Evolutionary conservation across 2,888 invertebrate genomes (phyloP), one percentile per base, ranked within the genome.

Genomic region (Aphodius granarius): DNA sequence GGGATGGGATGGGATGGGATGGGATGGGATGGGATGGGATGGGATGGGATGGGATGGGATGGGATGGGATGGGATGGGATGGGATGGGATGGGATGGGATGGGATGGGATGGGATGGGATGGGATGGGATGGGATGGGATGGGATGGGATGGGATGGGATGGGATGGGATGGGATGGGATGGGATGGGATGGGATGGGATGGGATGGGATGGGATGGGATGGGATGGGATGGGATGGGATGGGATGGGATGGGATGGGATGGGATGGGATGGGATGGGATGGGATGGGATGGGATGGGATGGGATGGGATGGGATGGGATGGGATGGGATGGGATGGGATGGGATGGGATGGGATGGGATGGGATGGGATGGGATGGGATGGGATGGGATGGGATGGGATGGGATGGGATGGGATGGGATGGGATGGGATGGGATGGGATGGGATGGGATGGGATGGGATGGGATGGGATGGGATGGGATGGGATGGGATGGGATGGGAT

Each of bases 351-450:
- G 63, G 62, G 73, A 18, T 6, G 62, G 72, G 62, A 6, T 65
- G 19, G 62, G 71, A 73, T 15, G 62, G 71, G 71, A 19, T 18
- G 71, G 71, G 71, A 9, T 22, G 71, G 71, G 71, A 9, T 21
- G 71, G 62, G 66, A 73, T 66, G 43, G 16, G 18, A 16, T 16
- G 19, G 62, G 71, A 9, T 22, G 71, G 23, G 71, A 9, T 18
- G 23, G 71, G 21, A 9, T 18, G 71, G 23, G 66, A 13, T 66
- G 66, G 66, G 66, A 13, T 66, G 17, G 20, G 22, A 68, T 72
- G 63, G 63, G 22, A 6, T 72, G 18, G 66, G 17, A 15, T 66
- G 66, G 66, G 66, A 13, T 66, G 66, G 66, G 66, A 13, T 66
- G 66, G 66, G 66, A 13, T 66, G 66, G 66, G 66, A 13, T 66